A percentile compares a stretch with the other conserved stretches of the same genome.
Evolutionary conservation across 2,113 vertebrate species (phyloP).

Genomic region (Narcine bancroftii): DNA sequence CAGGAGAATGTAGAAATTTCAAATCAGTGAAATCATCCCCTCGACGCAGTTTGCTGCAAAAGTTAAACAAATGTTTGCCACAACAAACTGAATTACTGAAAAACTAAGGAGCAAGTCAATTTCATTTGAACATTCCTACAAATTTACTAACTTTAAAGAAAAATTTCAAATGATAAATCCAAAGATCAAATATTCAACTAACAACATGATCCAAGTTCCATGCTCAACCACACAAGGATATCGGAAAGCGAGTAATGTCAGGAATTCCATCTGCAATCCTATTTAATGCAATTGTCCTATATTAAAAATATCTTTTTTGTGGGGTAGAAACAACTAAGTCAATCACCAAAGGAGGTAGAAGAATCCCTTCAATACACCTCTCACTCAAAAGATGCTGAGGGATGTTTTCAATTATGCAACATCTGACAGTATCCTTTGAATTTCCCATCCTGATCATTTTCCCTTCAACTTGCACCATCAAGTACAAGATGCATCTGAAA

Average conservation of each 20-base stretch:
- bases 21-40: slow-evolving; percentile 48
- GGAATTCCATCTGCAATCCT: too few relatives aligned
- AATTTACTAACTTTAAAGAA: background rate
- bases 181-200: background rate
- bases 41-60: slow-evolving; percentile 61
- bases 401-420: background rate
- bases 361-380: background rate
- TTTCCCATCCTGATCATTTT: background rate
- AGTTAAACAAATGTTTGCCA: slow-evolving; percentile 37
- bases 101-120: too few relatives aligned
- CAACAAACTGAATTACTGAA: background rate
- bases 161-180: background rate
- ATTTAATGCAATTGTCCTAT: too few relatives aligned
- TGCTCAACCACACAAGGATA: background rate
- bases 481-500: background rate
- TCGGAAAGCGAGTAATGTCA: background rate
- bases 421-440: background rate
- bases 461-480: background rate
- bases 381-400: background rate
- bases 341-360: slow-evolving; percentile 38
- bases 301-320: too few relatives aligned
- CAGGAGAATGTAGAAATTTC: slow-evolving; percentile 44
- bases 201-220: background rate
- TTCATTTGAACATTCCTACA: background rate
- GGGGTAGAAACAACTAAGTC: background rate